phyloP scores from a whole-genome alignment of 2,113 vertebrate genomes.

The Eonycteris spelaea region DNA sequence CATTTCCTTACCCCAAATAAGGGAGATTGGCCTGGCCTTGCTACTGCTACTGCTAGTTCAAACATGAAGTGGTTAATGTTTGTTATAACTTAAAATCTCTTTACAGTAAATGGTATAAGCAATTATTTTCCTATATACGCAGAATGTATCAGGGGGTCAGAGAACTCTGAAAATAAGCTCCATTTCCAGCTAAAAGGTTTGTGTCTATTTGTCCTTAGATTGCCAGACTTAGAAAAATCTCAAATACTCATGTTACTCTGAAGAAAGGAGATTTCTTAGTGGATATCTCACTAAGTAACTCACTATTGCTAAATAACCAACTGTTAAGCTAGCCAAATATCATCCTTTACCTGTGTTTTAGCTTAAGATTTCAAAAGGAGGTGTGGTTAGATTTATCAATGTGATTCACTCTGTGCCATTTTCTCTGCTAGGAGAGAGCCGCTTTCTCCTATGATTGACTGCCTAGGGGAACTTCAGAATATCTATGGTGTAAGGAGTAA shows the following conservation, averaged over 20 bases:
- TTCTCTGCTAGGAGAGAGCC: neutral
- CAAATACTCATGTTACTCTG: neutral
- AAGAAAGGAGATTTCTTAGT: neutral
- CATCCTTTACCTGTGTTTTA: neutral
- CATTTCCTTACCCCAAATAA: neutral
- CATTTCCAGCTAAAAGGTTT: neutral
- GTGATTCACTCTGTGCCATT: neutral
- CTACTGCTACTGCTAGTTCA: neutral
- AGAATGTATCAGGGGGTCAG: neutral
- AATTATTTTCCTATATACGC: neutral
- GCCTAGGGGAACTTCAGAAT: neutral
- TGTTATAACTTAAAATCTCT: neutral
- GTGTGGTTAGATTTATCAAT: neutral
- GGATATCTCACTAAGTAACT: neutral
- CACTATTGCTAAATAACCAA: neutral
- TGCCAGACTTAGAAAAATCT: constrained; percentile 1
- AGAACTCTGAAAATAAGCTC: neutral
- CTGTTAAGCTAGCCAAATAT: neutral
- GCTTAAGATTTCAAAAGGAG: neutral
- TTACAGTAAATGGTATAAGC: neutral
- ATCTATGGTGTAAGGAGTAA: neutral
- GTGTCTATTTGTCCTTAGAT: neutral
- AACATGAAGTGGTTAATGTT: neutral
- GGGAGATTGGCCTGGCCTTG: neutral
- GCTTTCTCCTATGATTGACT: neutral